These are phyloP conservation scores for Microtus pennsylvanicus DNA, from an alignment of 2,113 vertebrate genomes.

Conservation along the genomic window DNA sequence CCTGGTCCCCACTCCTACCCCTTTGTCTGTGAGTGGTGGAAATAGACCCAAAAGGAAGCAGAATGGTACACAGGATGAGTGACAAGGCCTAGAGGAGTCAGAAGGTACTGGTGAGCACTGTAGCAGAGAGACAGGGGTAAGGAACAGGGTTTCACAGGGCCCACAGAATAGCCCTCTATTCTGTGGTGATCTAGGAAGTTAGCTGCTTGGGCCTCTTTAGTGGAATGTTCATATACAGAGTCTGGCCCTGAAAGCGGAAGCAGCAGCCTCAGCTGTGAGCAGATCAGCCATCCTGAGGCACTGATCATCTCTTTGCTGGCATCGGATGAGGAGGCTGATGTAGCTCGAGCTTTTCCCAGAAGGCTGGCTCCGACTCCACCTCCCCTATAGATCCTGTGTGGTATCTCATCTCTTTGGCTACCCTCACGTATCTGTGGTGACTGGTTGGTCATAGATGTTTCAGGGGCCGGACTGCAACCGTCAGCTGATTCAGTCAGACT, in stretches of 20 bases:
- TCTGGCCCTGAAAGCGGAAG: neutral
- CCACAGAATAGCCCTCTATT: neutral
- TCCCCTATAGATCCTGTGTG: neutral
- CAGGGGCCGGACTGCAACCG: neutral
- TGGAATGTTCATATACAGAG: neutral
- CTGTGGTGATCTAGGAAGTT: neutral
- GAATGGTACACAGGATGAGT: accelerated
- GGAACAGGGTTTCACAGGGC: neutral
- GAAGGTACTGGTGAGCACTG: neutral
- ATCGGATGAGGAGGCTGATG: neutral
- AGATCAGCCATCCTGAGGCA: neutral
- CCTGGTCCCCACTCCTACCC: neutral
- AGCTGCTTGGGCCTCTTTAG: neutral
- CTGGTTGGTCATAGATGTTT: neutral
- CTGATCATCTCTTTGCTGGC: neutral
- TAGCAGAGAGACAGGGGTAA: neutral
- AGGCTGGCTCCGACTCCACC: neutral
- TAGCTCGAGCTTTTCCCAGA: neutral
- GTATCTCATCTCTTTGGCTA: neutral
- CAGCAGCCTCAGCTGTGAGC: neutral
- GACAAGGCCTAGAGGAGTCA: neutral
- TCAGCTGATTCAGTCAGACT: neutral
- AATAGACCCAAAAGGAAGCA: neutral
- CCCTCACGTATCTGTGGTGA: neutral
- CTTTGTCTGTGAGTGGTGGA: neutral